Evolutionary conservation across 2,888 invertebrate genomes (phyloP).

Genomic region (Cephonodes hylas): DNA sequence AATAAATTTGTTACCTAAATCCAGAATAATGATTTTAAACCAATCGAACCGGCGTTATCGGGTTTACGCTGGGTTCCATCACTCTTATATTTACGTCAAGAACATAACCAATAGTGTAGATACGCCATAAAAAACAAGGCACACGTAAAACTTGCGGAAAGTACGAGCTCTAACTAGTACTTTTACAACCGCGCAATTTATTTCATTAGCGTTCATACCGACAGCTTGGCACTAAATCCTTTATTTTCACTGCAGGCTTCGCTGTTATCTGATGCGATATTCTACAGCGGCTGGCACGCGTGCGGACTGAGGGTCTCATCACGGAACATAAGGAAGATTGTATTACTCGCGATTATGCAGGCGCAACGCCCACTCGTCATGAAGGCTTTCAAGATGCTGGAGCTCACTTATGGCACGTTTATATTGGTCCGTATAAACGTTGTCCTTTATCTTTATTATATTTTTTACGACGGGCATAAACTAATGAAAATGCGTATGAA

Average conservation of each 20-base stretch:
- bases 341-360: slow-evolving; percentile 55
- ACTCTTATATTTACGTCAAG: no score
- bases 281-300: slow-evolving; percentile 68
- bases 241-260: slow-evolving; percentile 50
- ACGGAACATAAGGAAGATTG: slow-evolving; percentile 46
- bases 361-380: slow-evolving; percentile 66
- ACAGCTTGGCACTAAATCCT: not conserved
- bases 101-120: no score
- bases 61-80: no score
- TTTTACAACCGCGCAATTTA: not conserved
- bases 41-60: no score
- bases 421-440: slow-evolving; percentile 43
- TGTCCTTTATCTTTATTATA: not conserved
- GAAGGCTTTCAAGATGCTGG: slow-evolving; percentile 73
- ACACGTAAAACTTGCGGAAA: not conserved
- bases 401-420: slow-evolving; percentile 64
- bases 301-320: slow-evolving; percentile 34
- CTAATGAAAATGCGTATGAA: no score
- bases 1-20: no score
- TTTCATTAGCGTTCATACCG: not conserved
- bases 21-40: no score
- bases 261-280: slow-evolving; percentile 60
- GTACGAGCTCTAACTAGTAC: not conserved
- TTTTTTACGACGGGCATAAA: not conserved
- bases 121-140: no score